Evolutionary conservation across 2,888 invertebrate genomes (phyloP).

Genomic region (Oxycera nigricornis): DNA sequence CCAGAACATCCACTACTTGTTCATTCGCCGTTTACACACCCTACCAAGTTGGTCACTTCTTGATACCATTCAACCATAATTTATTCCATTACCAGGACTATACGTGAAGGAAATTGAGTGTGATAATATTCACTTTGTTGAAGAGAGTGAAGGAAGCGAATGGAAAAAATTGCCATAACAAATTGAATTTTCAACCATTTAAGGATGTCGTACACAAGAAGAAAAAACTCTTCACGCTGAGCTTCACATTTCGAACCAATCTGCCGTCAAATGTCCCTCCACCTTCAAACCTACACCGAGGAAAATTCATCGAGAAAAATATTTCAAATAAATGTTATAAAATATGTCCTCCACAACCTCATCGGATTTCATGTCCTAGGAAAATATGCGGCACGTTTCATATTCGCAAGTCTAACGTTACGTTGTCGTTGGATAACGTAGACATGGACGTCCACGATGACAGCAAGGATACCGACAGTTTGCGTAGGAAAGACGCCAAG

Average conservation of each 20-base stretch:
- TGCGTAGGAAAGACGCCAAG: not conserved
- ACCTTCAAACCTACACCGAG: not conserved
- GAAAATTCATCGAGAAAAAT: not conserved
- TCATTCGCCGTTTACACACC: not conserved
- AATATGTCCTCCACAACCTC: conserved; percentile 5
- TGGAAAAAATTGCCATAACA: conserved; percentile 38
- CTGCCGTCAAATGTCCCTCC: not conserved
- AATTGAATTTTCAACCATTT: conserved; percentile 46
- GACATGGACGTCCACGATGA: not conserved
- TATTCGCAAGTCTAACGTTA: not conserved
- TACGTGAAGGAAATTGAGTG: conserved; percentile 45
- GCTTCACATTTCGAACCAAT: not conserved
- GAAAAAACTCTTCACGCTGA: not conserved
- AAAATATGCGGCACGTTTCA: not conserved
- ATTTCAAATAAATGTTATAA: conserved; percentile 10
- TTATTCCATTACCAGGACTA: conserved; percentile 44
- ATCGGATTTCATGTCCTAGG: not conserved
- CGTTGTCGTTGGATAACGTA: not conserved
- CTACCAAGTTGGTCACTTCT: conserved; percentile 40
- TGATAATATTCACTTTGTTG: conserved; percentile 45
- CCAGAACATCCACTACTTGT: not conserved
- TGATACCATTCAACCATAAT: conserved; percentile 43
- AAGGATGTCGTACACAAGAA: conserved; percentile 39
- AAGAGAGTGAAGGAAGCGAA: conserved; percentile 38
- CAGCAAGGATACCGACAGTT: not conserved